A percentile compares a stretch with the other conserved stretches of the same genome.
These are phyloP conservation scores for Atopsyche davidsoni DNA, from an alignment of 1,140 invertebrate genomes.

Conservation along the genomic window DNA sequence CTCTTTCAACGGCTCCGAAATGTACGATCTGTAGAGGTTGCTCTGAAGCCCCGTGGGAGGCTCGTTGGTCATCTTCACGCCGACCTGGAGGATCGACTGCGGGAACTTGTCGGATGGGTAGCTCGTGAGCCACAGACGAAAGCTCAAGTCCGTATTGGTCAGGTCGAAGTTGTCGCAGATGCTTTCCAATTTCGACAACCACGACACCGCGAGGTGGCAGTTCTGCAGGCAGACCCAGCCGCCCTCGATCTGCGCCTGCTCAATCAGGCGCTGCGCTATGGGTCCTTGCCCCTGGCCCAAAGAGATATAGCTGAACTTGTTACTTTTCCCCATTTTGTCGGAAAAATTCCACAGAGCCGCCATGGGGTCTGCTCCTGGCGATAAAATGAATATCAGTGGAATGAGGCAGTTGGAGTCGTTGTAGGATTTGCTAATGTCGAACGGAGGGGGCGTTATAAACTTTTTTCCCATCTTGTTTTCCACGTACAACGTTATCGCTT, in stretches of 20 bases:
- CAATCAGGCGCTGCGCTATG: slow-evolving; percentile 74
- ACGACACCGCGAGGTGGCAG: slow-evolving; percentile 87
- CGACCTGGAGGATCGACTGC: slow-evolving; percentile 80
- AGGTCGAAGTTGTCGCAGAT: slow-evolving; percentile 73
- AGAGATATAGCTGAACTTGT: slow-evolving; percentile 79
- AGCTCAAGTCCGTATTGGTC: slow-evolving; percentile 62
- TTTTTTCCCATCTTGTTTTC: slow-evolving; percentile 67
- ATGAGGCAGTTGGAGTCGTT: slow-evolving; percentile 73
- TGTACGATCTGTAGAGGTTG: slow-evolving; percentile 79
- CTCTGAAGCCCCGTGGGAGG: slow-evolving; percentile 81
- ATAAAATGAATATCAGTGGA: slow-evolving; percentile 89
- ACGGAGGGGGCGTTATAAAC: slow-evolving; percentile 79
- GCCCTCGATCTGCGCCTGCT: slow-evolving; percentile 67
- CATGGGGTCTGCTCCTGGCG: slow-evolving; percentile 87
- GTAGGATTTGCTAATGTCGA: slow-evolving; percentile 81
- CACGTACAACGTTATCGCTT: slow-evolving; percentile 58
- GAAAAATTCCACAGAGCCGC: slow-evolving; percentile 70
- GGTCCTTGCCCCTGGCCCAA: slow-evolving; percentile 87
- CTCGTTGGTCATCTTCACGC: slow-evolving; percentile 94
- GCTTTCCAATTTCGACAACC: slow-evolving; percentile 76
- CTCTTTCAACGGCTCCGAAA: slow-evolving; percentile 70
- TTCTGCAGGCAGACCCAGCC: slow-evolving; percentile 92
- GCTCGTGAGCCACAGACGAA: slow-evolving; percentile 84
- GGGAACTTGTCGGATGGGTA: slow-evolving; percentile 86
- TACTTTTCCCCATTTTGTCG: slow-evolving; percentile 67